Percentiles rank a stretch among this genome's conserved stretches.
These are phyloP conservation scores for Boloria euphrosyne DNA, from an alignment of 2,888 invertebrate species.

Conservation along the genomic window DNA sequence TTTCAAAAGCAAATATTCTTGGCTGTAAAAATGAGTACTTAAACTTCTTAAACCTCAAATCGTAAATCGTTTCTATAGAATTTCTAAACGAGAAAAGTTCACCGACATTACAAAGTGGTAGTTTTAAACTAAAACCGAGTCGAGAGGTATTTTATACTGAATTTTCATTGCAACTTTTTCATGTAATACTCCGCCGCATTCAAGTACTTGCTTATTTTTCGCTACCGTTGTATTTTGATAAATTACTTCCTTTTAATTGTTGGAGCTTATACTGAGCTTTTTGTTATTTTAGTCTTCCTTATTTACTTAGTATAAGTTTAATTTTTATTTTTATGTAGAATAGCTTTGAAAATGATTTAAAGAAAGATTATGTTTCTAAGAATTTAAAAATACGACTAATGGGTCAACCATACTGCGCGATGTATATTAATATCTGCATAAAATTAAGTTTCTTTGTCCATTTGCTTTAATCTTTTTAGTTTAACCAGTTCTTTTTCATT, in stretches of 20 bases:
- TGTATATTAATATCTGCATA: too few relatives aligned
- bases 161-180: conserved; percentile 8
- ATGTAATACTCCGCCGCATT: conserved; percentile 2
- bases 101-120: background rate
- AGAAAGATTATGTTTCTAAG: too few relatives aligned
- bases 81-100: background rate
- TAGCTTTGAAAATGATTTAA: too few relatives aligned
- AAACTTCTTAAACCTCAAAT: conserved; percentile 1
- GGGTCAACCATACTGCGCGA: too few relatives aligned
- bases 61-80: background rate
- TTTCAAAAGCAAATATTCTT: too few relatives aligned
- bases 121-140: background rate
- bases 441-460: too few relatives aligned
- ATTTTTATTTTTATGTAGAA: too few relatives aligned
- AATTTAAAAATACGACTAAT: too few relatives aligned
- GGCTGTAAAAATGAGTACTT: too few relatives aligned
- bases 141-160: background rate
- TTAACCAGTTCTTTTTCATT: too few relatives aligned
- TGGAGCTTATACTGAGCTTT: background rate
- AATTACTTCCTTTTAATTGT: conserved; percentile 18
- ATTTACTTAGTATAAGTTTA: background rate
- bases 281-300: background rate
- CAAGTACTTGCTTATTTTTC: conserved; percentile 10
- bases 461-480: too few relatives aligned
- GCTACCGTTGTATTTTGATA: conserved; percentile 15